phyloP scores from a whole-genome alignment of 2,888 invertebrate species.

The Erannis defoliaria region DNA sequence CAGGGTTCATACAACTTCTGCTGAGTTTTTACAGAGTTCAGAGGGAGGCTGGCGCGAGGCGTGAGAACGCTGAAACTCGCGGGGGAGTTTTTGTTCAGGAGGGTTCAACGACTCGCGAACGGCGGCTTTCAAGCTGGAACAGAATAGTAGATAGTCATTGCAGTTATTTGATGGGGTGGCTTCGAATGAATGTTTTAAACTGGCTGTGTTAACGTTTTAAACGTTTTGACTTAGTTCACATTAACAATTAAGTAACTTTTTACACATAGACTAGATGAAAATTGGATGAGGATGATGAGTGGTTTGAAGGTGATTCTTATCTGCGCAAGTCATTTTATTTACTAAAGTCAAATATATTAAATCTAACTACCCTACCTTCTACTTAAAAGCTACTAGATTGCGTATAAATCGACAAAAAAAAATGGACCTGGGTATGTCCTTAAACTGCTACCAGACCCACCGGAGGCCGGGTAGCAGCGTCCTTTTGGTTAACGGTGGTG shows the following conservation, averaged over 20 bases:
- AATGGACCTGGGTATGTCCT: no score
- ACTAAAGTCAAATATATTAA: no score
- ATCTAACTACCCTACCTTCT: no score
- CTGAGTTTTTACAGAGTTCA: conserved; percentile 77
- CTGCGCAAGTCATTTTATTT: no score
- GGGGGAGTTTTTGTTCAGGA: conserved; percentile 82
- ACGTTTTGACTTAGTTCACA: conserved; percentile 1
- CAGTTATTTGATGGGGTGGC: conserved; percentile 9
- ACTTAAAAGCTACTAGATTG: no score
- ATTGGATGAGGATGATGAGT: no score
- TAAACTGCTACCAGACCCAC: no score
- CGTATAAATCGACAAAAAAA: no score
- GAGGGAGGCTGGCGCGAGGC: conserved; percentile 50
- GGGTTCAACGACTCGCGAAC: conserved; percentile 75
- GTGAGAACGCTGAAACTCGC: conserved; percentile 82
- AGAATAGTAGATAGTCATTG: conserved; percentile 1
- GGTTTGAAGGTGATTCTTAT: no score
- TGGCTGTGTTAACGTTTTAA: conserved; percentile 27
- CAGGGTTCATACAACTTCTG: conserved; percentile 54
- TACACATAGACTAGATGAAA: no score
- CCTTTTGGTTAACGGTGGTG: no score
- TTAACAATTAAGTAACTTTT: not conserved
- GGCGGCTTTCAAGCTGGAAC: conserved; percentile 44
- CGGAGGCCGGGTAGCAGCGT: no score
- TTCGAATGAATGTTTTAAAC: conserved; percentile 24